Percentiles rank a stretch among this genome's conserved stretches.
Evolutionary conservation across 2,797 vertebrate genomes (phyloP).

Genomic region (Acanthopagrus latus): DNA sequence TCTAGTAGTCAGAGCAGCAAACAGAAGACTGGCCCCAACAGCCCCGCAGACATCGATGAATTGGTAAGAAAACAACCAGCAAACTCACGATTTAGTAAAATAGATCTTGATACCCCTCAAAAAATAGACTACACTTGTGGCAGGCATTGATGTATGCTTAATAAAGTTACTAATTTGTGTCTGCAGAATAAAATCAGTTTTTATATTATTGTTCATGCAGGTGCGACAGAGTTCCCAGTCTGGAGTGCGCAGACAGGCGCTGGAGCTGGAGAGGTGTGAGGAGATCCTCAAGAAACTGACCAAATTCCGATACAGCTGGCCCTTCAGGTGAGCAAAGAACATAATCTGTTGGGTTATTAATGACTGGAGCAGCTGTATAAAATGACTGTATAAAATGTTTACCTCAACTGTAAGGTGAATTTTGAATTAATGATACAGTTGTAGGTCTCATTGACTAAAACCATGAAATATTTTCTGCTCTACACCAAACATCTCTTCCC

Average conservation of each 20-base stretch:
- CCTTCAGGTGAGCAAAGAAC: conserved; percentile 91
- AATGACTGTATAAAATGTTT: too few relatives aligned
- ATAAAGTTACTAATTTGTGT: too few relatives aligned
- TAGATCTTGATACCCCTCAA: too few relatives aligned
- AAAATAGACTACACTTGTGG: too few relatives aligned
- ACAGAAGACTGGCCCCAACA: conserved; percentile 79
- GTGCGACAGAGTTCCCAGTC: conserved; percentile 89
- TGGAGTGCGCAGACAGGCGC: conserved; percentile 83
- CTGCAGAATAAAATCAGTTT: not conserved
- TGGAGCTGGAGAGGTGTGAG: conserved; percentile 95
- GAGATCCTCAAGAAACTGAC: conserved; percentile 94
- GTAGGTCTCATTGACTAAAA: too few relatives aligned
- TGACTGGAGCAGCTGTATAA: too few relatives aligned
- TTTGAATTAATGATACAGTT: too few relatives aligned
- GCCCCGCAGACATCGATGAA: conserved; percentile 93
- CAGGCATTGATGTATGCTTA: too few relatives aligned
- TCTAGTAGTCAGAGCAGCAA: conserved; percentile 78
- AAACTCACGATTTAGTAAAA: not conserved
- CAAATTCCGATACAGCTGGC: conserved; percentile 98
- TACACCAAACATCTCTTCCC: not conserved
- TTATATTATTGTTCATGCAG: conserved; percentile 71
- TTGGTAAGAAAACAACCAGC: conserved; percentile 86
- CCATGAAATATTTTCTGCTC: too few relatives aligned
- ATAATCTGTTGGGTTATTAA: too few relatives aligned
- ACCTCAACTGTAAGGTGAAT: too few relatives aligned